Percentiles rank a stretch among this genome's conserved stretches.
Evolutionary conservation across 2,797 vertebrate species (phyloP).

Genomic region (Gambelia wislizenii): DNA sequence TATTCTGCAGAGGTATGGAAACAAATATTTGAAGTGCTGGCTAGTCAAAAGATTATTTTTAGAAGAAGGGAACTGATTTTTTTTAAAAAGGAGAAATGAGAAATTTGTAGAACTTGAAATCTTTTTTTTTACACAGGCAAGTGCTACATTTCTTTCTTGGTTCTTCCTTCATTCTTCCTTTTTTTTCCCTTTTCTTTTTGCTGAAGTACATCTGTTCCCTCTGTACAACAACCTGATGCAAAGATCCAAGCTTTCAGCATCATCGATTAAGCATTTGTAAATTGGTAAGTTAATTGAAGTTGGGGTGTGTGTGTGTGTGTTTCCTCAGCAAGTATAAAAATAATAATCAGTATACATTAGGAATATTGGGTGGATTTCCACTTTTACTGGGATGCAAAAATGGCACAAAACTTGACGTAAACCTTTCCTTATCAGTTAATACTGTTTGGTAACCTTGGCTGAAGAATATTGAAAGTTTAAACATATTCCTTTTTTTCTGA

Average conservation of each 20-base stretch:
- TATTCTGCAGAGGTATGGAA: not conserved
- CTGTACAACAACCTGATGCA: not conserved
- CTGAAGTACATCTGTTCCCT: not conserved
- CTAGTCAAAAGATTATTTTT: not conserved
- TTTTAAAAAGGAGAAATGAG: not conserved
- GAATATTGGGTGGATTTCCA: not conserved
- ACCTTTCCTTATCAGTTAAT: not conserved
- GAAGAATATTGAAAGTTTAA: not conserved
- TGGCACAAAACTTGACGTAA: not conserved
- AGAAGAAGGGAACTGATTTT: not conserved
- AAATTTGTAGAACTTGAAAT: conserved; percentile 15
- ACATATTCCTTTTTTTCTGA: not conserved
- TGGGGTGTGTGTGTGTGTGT: not conserved
- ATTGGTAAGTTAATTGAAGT: conserved; percentile 27
- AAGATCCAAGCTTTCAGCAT: not conserved
- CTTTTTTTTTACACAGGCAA: conserved; percentile 1
- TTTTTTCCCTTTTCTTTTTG: not conserved
- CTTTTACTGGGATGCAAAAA: not conserved
- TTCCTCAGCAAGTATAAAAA: not conserved
- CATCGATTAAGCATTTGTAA: not conserved
- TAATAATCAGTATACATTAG: not conserved
- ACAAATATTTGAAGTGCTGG: not conserved
- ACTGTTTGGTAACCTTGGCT: not conserved
- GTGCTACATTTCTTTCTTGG: not conserved
- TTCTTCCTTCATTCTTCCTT: not conserved